Evolutionary conservation across 2,888 invertebrate genomes (phyloP).

Genomic region (Mesoligia furuncula): DNA sequence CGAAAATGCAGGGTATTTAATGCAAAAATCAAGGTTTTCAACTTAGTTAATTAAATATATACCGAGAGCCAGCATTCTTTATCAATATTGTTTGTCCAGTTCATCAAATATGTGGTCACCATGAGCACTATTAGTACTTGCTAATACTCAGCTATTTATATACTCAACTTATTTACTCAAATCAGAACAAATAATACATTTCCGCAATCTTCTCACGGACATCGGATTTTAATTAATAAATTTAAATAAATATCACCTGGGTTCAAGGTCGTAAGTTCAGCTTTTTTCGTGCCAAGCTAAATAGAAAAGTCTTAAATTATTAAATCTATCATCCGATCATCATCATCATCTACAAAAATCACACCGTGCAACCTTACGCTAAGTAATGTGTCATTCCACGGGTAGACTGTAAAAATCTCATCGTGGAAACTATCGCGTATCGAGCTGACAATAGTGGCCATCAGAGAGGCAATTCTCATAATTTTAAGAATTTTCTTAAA

Average conservation of each 20-base stretch:
- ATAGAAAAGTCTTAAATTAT: no score
- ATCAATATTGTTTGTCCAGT: slow-evolving; percentile 44
- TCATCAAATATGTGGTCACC: slow-evolving; percentile 43
- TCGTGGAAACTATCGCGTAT: no score
- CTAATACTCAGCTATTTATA: slow-evolving; percentile 26
- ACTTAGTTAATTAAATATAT: slow-evolving; percentile 49
- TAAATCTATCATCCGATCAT: background rate
- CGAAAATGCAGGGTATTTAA: slow-evolving; percentile 18
- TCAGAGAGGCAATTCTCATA: no score
- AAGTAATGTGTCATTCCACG: background rate
- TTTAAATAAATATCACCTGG: slow-evolving; percentile 9
- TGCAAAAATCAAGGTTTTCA: slow-evolving; percentile 43
- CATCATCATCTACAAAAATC: background rate
- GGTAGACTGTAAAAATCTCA: no score
- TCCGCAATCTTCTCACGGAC: slow-evolving; percentile 48
- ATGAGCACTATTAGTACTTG: slow-evolving; percentile 21
- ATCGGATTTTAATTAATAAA: slow-evolving; percentile 3
- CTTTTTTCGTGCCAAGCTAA: background rate
- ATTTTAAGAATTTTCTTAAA: no score
- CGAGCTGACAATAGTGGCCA: no score
- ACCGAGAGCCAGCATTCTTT: slow-evolving; percentile 41
- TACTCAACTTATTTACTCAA: slow-evolving; percentile 41
- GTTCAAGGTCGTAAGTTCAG: background rate
- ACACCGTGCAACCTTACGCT: no score
- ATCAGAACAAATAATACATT: slow-evolving; percentile 37